Base-by-base conservation (phyloP, 1,140 invertebrate species). In the Eueides isabella region DNA sequence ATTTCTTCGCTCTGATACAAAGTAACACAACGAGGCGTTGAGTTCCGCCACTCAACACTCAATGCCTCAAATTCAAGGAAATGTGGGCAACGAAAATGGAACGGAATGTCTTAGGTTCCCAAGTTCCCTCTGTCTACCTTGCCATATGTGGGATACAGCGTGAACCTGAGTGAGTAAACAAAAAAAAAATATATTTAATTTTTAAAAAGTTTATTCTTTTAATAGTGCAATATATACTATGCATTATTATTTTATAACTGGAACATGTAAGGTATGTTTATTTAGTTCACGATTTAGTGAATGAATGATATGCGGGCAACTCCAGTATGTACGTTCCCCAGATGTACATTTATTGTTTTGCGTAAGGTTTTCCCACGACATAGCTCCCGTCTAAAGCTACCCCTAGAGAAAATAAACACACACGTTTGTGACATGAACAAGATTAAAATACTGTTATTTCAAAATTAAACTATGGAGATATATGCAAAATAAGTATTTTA, bases 341-440 rank as follows among this genome's bases (percentile, higher is more conserved):
- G 19, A 55, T 19, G 48, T 55, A 55, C 48, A 23, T 55, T 55
- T 55, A 55, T 23, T 55, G 48, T 55, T 55, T 23, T 55, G 48
- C 48, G 48, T 55, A 12, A 55, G 7, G 11, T 55, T 23, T 19
- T 4, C 48, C 48, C 48, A 55, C 48, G 48, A 55, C 23, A 19
- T 55, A 26, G 48, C 23, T 55, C 7, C 48, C 19, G 48, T 55
- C 48, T 55, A 55, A 23, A 55, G 48, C 23, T 26, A 23, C 26
- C 48, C 19, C 11, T 12, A 55, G 48, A 55, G 48, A 55, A 55
- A 55, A 55, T 55, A 55, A 12, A 55, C 48, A 55, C 3, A 55
- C 23, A 26, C 35, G 2, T 26, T 9, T 55, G 23, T 5, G 1
- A 26, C 48, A 23, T 0, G 48, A 55, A 12, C 6, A 7, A 23